Evolutionary conservation across 1,140 invertebrate genomes (phyloP), one percentile per base, ranked within the genome.

Genomic region (Dendroctonus ponderosae): DNA sequence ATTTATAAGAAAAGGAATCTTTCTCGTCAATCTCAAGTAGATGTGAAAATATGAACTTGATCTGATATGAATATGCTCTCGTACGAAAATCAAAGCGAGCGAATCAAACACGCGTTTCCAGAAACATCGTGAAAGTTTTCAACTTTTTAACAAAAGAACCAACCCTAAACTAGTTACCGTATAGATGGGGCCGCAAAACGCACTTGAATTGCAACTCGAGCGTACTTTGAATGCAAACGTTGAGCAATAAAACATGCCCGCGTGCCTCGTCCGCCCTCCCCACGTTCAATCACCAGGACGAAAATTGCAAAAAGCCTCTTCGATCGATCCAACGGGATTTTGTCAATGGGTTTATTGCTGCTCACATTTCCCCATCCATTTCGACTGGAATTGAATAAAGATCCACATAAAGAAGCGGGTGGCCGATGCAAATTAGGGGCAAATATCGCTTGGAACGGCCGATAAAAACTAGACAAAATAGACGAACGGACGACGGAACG

Each of bases 271-370:
- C 44, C 4, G 9, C 44, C 44, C 44, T 2, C 44, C 44, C 50
- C 50, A 3, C 50, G 50, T 52, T 52, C 50, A 52, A 2, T 52
- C 50, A 52, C 50, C 50, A 15, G 8, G 7, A 7, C 50, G 15
- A 52, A 52, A 52, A 12, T 52, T 11, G 11, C 7, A 11, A 12
- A 11, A 11, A 15, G 15, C 11, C 15, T 11, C 50, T 52, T 15
- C 15, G 11, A 12, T 3, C 11, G 50, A 5, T 52, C 50, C 50
- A 15, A 52, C 11, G 50, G 50, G 50, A 52, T 52, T 52, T 52
- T 52, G 50, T 5, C 50, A 52, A 52, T 52, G 50, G 50, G 50
- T 52, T 52, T 52, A 52, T 52, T 52, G 50, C 50, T 52, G 50
- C 15, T 52, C 50, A 52, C 50, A 52, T 52, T 52, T 52, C 50